Conservation (phyloP, 2,113 vertebrate genomes). For the Ptilorrhoa leucosticta region DNA sequence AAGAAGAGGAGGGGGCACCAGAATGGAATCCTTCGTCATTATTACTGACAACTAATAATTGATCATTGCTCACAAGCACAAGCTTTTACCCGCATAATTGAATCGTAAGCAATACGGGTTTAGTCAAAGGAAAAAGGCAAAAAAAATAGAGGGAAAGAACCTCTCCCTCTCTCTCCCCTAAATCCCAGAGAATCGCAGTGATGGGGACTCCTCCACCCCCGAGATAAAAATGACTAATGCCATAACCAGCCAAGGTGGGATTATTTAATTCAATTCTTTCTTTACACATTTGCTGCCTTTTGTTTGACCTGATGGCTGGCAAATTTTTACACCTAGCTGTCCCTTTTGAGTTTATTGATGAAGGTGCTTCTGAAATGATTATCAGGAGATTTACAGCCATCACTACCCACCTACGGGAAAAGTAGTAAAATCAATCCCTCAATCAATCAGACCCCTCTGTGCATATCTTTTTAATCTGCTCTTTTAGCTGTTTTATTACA, state of each 20-base stretch:
- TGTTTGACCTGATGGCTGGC: slow-evolving; percentile 53
- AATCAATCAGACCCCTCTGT: slow-evolving; percentile 60
- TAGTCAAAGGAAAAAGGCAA: not conserved
- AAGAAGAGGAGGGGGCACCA: not conserved
- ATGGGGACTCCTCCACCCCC: not conserved
- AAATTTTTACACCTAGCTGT: slow-evolving; percentile 53
- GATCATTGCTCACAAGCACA: slow-evolving; percentile 76
- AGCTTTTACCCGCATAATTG: slow-evolving; percentile 78
- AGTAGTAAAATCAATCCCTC: slow-evolving; percentile 60
- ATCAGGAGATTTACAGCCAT: slow-evolving; percentile 62
- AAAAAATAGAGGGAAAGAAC: not conserved
- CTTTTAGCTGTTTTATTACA: slow-evolving; percentile 65
- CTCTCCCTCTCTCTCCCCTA: not conserved
- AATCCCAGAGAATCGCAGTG: not conserved
- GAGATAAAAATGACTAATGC: slow-evolving; percentile 7
- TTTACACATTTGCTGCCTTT: slow-evolving; percentile 51
- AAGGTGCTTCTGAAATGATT: slow-evolving; percentile 65
- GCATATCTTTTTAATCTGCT: slow-evolving; percentile 61
- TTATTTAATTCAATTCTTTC: slow-evolving; percentile 44
- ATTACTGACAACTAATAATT: slow-evolving; percentile 82
- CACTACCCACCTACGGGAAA: slow-evolving; percentile 53
- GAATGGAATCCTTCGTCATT: slow-evolving; percentile 71
- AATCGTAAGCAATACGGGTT: slow-evolving; percentile 69
- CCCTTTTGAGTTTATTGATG: slow-evolving; percentile 64
- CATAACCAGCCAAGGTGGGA: slow-evolving; percentile 9